Evolutionary conservation across 2,888 invertebrate species (phyloP).

Genomic region (Leucozona laternaria): DNA sequence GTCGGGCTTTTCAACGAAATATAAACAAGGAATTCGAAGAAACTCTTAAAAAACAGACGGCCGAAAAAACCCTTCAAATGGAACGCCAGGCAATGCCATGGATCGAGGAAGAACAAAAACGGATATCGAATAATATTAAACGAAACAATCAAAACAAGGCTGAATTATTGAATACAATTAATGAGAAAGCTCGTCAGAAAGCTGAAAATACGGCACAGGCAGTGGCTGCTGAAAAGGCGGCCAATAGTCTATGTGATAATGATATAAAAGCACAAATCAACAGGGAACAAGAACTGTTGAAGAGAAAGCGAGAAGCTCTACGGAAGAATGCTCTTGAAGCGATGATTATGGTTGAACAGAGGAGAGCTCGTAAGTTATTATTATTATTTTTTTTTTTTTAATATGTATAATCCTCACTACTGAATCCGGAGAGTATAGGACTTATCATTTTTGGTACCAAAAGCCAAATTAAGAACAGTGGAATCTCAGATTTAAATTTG

Average conservation of each 20-base stretch:
- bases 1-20: constrained; percentile 80
- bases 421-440: too few relatives aligned
- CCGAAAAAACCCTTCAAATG: constrained; percentile 80
- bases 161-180: constrained; percentile 79
- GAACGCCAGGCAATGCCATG: constrained; percentile 81
- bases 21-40: constrained; percentile 79
- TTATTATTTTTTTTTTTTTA: constrained; percentile 5
- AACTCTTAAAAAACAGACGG: constrained; percentile 78
- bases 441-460: too few relatives aligned
- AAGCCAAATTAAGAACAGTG: too few relatives aligned
- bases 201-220: constrained; percentile 76
- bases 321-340: constrained; percentile 80
- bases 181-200: constrained; percentile 78
- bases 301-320: constrained; percentile 78
- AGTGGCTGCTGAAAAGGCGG: constrained; percentile 76
- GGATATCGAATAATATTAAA: constrained; percentile 79
- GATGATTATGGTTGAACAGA: constrained; percentile 80
- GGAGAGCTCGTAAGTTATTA: constrained; percentile 79
- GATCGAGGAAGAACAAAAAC: constrained; percentile 81
- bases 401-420: too few relatives aligned
- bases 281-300: constrained; percentile 80
- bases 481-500: too few relatives aligned
- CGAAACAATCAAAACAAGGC: constrained; percentile 79
- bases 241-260: constrained; percentile 78
- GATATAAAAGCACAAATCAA: constrained; percentile 81